Conservation (phyloP, 2,888 invertebrate species). For the Dendrolimus houi region DNA sequence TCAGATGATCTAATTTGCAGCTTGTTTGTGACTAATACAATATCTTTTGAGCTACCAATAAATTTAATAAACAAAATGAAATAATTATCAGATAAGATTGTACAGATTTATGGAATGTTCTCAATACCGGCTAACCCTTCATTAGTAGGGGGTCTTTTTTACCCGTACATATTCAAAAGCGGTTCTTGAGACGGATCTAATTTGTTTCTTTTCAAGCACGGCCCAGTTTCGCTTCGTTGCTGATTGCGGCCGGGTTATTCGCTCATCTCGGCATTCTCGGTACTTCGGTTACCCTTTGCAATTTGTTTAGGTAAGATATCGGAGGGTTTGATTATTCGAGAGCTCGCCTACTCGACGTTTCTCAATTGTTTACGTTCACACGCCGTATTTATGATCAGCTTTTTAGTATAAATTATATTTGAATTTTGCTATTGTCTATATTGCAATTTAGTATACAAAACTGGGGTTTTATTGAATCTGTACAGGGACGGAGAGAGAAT, state of each 20-base stretch:
- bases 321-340: conserved; percentile 21
- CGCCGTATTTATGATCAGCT: background rate
- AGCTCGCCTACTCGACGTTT: conserved; percentile 1
- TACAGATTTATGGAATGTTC: background rate
- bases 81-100: background rate
- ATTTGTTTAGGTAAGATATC: conserved; percentile 45
- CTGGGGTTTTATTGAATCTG: no score
- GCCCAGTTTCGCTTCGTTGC: conserved; percentile 40
- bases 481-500: no score
- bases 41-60: background rate
- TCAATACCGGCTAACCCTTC: conserved; percentile 37
- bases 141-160: conserved; percentile 54
- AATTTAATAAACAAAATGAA: background rate
- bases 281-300: conserved; percentile 13
- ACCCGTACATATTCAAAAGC: conserved; percentile 48
- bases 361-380: background rate
- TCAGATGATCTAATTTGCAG: no score
- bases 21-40: background rate
- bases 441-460: background rate
- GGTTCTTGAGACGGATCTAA: conserved; percentile 66
- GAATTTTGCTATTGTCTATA: background rate
- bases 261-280: conserved; percentile 41
- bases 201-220: conserved; percentile 68
- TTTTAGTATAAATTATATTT: background rate
- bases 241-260: conserved; percentile 53